Evolutionary conservation across 2,888 invertebrate species (phyloP).

Genomic region (Scaptomyza parva): DNA sequence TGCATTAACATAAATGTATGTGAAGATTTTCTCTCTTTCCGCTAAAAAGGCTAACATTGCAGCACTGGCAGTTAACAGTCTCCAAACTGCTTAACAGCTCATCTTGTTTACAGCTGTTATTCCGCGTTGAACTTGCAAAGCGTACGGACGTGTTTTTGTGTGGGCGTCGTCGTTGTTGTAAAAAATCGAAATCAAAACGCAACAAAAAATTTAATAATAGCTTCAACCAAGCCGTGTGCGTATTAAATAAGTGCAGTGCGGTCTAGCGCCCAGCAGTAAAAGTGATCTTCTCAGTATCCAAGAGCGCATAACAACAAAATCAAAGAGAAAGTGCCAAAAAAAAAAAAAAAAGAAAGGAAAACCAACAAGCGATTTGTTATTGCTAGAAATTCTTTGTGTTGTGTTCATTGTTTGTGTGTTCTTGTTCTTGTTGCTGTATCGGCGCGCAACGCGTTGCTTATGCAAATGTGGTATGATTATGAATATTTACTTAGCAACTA

Average conservation of each 20-base stretch:
- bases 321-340: conserved; percentile 55
- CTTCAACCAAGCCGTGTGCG: conserved; percentile 22
- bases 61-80: conserved; percentile 29
- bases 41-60: conserved; percentile 19
- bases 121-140: conserved; percentile 45
- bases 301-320: conserved; percentile 26
- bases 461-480: conserved; percentile 72
- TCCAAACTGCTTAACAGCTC: conserved; percentile 19
- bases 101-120: conserved; percentile 44
- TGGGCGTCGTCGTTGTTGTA: conserved; percentile 48
- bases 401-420: conserved; percentile 28
- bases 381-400: conserved; percentile 57
- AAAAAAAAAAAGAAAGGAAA: not conserved
- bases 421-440: conserved; percentile 45
- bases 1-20: not conserved
- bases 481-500: conserved; percentile 55
- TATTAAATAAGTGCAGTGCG: conserved; percentile 32
- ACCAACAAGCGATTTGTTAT: conserved; percentile 50
- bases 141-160: conserved; percentile 47
- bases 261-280: conserved; percentile 15
- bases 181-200: conserved; percentile 70
- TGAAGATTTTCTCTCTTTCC: not conserved
- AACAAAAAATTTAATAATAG: conserved; percentile 57
- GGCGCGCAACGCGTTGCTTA: conserved; percentile 66
- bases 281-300: conserved; percentile 35